Conservation (phyloP, 1,140 invertebrate genomes). For the Calycopis cecrops region DNA sequence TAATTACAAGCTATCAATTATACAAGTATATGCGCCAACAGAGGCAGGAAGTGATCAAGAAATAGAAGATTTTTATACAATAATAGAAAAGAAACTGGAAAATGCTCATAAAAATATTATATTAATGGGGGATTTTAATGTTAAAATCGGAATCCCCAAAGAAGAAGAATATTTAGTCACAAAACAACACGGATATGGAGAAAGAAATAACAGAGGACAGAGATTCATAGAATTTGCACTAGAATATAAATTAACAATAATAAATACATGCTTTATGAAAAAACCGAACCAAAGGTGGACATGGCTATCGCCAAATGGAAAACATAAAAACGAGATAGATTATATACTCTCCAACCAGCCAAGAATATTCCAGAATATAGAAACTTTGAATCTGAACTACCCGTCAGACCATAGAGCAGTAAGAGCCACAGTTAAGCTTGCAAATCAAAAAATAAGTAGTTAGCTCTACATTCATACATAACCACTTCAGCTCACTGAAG, state of each 20-base stretch:
- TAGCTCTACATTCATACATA: no score
- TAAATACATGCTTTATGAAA: constrained; percentile 26
- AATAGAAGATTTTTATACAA: background rate
- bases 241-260: constrained; percentile 24
- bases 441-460: no score
- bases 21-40: constrained; percentile 15
- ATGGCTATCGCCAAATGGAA: constrained; percentile 8
- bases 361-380: constrained; percentile 14
- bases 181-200: constrained; percentile 18
- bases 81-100: background rate
- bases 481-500: no score
- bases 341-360: constrained; percentile 19
- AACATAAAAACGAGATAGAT: constrained; percentile 20
- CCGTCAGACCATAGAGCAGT: constrained; percentile 20
- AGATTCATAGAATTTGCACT: constrained; percentile 17
- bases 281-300: constrained; percentile 19
- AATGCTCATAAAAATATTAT: background rate
- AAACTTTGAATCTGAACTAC: constrained; percentile 16
- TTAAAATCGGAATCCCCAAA: constrained; percentile 7
- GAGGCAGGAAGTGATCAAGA: constrained; percentile 11
- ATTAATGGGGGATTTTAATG: constrained; percentile 13
- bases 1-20: background rate
- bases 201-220: constrained; percentile 8
- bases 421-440: no score
- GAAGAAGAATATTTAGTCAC: constrained; percentile 18